Evolutionary conservation across 2,888 invertebrate species (phyloP), one percentile per base, ranked within the genome.

Genomic region (Tortrix viridana): DNA sequence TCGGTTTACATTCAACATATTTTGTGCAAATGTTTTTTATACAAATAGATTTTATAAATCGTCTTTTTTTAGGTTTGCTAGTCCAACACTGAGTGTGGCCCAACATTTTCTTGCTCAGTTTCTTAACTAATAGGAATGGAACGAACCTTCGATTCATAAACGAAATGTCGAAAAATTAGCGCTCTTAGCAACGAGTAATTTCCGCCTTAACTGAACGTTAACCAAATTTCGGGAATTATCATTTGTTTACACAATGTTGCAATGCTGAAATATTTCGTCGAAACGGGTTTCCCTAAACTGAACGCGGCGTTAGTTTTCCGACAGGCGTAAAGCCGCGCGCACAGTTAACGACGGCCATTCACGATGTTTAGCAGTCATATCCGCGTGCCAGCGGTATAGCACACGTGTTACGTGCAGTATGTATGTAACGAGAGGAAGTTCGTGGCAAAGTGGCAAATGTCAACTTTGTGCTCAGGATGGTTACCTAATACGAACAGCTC

Each of bases 271-370:
- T 71, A 71, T 71, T 49, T 49, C 52, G 18, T 7, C 26, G 52
- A 52, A 49, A n/a, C n/a, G 2, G 55, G 26, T 54, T 55, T 44
- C 44, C 55, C 43, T 52, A 52, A 52, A 38, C 20, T 32, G 19
- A 48, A 32, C 12, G 26, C 22, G 19, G 22, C 48, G 32, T 43
- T 23, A 20, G 22, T 43, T 58, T 55, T 48, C 54, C 64, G 59
- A 50, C 61, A 72, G 70, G 37, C 53, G 43, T 56, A 32, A 52
- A 52, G 20, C 32, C 49, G 69, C 67, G 68, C 67, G 67, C 54
- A 62, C 32, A 47, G 62, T 68, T 70, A 71, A 68, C 65, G 59
- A 74, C 71, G 77, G 71, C 75, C 73, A 76, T 54, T 53, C 54
- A 49, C 67, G 67, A 60, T 65, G 70, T 73, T 69, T 66, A 67